Conservation (phyloP, 2,888 invertebrate species). For the Hemithea aestivaria region DNA sequence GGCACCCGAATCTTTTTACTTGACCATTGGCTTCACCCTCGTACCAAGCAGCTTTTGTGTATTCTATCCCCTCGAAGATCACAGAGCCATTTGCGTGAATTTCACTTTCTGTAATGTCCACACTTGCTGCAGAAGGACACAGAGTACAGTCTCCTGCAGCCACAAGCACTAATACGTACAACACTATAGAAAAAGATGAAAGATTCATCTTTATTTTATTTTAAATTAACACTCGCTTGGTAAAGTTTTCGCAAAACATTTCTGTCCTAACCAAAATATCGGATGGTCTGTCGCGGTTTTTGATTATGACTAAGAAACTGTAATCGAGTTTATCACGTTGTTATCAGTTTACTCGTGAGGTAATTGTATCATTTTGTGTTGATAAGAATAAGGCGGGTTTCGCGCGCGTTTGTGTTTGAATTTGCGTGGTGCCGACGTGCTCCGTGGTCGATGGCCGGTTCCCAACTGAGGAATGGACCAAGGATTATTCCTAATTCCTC, state of each 20-base stretch:
- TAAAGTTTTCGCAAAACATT: no score
- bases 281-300: constrained; percentile 17
- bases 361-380: constrained; percentile 68
- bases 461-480: constrained; percentile 27
- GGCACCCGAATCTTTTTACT: constrained; percentile 48
- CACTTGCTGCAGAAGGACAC: constrained; percentile 50
- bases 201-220: constrained; percentile 40
- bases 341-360: constrained; percentile 61
- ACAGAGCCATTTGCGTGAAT: constrained; percentile 49
- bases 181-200: constrained; percentile 34
- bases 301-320: constrained; percentile 32
- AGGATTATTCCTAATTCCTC: background rate
- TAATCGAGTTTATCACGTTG: constrained; percentile 48
- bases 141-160: constrained; percentile 36
- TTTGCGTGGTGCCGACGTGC: constrained; percentile 24
- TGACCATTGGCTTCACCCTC: constrained; percentile 40
- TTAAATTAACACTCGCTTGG: no score
- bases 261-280: constrained; percentile 11
- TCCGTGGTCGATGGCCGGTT: constrained; percentile 24
- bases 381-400: constrained; percentile 50
- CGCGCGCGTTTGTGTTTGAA: constrained; percentile 26
- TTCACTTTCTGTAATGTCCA: constrained; percentile 54
- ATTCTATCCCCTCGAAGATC: constrained; percentile 50
- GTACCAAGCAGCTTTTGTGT: constrained; percentile 48
- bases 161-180: constrained; percentile 29